phyloP scores from a whole-genome alignment of 2,888 invertebrate genomes.

The Acleris sparsana region DNA sequence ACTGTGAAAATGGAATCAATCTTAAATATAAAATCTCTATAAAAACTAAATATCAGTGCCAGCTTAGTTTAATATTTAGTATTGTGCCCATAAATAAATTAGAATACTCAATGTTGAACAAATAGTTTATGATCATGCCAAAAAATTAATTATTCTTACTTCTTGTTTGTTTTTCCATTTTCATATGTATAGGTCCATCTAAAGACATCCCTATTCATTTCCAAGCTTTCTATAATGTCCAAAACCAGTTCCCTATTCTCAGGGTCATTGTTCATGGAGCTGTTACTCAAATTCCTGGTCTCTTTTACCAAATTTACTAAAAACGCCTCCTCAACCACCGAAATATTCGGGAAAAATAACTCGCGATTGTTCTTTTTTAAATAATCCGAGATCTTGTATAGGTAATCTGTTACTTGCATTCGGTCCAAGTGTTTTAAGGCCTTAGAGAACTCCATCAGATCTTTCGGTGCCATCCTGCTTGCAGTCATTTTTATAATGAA shows the following conservation, averaged over 20 bases:
- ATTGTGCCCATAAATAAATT: too few relatives aligned
- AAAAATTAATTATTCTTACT: constrained; percentile 39
- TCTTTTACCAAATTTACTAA: constrained; percentile 45
- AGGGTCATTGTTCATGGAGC: constrained; percentile 30
- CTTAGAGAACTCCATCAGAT: constrained; percentile 30
- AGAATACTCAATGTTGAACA: too few relatives aligned
- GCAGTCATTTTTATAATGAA: constrained; percentile 1
- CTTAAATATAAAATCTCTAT: too few relatives aligned
- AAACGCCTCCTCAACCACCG: constrained; percentile 42
- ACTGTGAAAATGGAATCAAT: too few relatives aligned
- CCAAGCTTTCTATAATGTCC: constrained; percentile 42
- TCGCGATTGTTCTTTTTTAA: constrained; percentile 42
- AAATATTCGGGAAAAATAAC: constrained; percentile 42
- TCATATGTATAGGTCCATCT: constrained; percentile 41
- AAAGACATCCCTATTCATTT: constrained; percentile 40
- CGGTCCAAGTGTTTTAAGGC: constrained; percentile 37
- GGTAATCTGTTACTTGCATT: constrained; percentile 39
- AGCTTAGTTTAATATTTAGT: too few relatives aligned
- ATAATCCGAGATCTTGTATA: constrained; percentile 43
- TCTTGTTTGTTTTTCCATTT: constrained; percentile 35
- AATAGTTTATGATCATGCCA: too few relatives aligned
- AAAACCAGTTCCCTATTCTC: constrained; percentile 35
- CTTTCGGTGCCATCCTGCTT: constrained; percentile 11
- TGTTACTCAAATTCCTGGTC: constrained; percentile 39
- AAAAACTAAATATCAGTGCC: too few relatives aligned